Conservation (phyloP, 2,888 invertebrate species). For the Galerucella pusilla region DNA sequence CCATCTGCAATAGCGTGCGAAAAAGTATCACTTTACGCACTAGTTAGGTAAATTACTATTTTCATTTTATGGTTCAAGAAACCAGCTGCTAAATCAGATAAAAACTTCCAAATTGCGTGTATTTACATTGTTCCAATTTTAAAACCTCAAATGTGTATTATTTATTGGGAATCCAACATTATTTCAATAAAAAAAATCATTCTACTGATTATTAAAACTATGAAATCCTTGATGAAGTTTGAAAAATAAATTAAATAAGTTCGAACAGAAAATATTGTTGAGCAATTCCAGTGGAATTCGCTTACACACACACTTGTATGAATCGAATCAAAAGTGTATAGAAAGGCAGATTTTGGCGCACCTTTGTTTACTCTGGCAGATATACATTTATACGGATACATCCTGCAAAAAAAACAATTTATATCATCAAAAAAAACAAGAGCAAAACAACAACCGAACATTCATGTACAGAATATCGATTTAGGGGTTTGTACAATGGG, state of each 20-base stretch:
- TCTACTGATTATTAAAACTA: too few species aligned
- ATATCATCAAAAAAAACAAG: slow-evolving; percentile 1
- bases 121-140: too few species aligned
- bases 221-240: too few species aligned
- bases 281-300: background rate
- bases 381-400: background rate
- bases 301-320: background rate
- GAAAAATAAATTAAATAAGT: background rate
- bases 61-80: too few species aligned
- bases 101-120: too few species aligned
- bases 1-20: too few species aligned
- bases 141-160: too few species aligned
- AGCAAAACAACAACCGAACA: slow-evolving; percentile 24
- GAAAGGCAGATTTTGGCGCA: background rate
- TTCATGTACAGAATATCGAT: slow-evolving; percentile 52
- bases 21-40: too few species aligned
- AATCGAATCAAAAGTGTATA: background rate
- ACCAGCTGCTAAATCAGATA: too few species aligned
- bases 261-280: background rate
- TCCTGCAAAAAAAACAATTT: background rate
- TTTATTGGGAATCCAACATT: too few species aligned
- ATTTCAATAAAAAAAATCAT: too few species aligned
- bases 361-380: background rate
- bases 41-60: too few species aligned
- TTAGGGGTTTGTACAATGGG: slow-evolving; percentile 50